Evolutionary conservation across 2,797 vertebrate genomes (phyloP), one percentile per base, ranked within the genome.

Genomic region (Nannoperca australis): DNA sequence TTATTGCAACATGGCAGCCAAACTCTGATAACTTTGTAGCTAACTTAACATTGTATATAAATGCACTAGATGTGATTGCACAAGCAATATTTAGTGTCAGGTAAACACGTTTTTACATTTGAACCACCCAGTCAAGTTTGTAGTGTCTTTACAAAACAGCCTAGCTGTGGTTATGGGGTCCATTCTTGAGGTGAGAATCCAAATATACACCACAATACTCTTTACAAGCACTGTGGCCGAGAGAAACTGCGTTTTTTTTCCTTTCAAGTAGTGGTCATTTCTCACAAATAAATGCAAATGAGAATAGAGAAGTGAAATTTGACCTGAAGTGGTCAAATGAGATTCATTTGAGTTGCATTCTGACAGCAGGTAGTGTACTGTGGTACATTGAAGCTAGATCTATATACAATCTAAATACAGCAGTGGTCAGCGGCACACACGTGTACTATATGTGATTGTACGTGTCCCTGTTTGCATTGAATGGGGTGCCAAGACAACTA

Each of bases 241-340:
- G 2, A 30, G 4, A 71, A 63, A 56, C 4, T 0, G 3, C 47
- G 8, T 63, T 20, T 24, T 3, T 64, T 17, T 12, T 30, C 47
- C 3, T 30, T 32, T 65, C 8, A 44, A 32, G 14, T 38, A 34
- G 38, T 4, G 32, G n/a, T 59, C 18, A 38, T 36, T 81, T 77
- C 63, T 78, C 70, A 68, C 8, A 60, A 30, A 78, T 74, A 44
- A 47, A 70, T 60, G 54, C 51, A 50, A 72, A 71, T 17, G 27
- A 13, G 32, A 72, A 66, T 5, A 14, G 45, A 66, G 84, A 78
- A 85, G 81, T 79, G 74, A 85, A 70, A 82, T 63, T 2, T 32
- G 5, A 27, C 49, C 34, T 34, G 2, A 36, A 63, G 58, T 65
- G 68, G 58, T 62, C 22, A 40, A 70, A 65, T 34, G 6, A 34